Evolutionary conservation across 1,140 invertebrate species (phyloP).

Genomic region (Lucilia cuprina): DNA sequence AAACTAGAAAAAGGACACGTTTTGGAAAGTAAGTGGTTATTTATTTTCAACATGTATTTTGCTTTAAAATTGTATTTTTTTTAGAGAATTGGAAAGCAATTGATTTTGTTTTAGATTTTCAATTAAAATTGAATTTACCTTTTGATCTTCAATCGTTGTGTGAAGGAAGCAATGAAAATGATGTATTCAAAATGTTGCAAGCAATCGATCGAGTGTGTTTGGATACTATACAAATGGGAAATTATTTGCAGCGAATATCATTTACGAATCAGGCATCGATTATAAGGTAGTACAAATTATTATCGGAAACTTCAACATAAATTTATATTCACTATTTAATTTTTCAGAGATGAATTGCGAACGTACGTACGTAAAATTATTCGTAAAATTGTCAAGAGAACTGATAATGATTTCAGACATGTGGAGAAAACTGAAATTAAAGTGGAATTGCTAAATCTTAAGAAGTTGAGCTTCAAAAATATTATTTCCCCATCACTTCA

Average conservation of each 20-base stretch:
- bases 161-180: neutral
- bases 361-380: slow-evolving; percentile 26
- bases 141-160: slow-evolving; percentile 9
- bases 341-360: slow-evolving; percentile 32
- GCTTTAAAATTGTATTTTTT: neutral
- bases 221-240: neutral
- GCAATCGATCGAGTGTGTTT: slow-evolving; percentile 25
- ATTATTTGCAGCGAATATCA: slow-evolving; percentile 17
- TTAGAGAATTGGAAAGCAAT: slow-evolving; percentile 38
- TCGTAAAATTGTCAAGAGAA: neutral
- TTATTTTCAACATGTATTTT: neutral
- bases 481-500: slow-evolving; percentile 34
- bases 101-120: slow-evolving; percentile 36
- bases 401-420: neutral
- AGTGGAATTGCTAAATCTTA: slow-evolving; percentile 37
- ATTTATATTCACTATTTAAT: neutral
- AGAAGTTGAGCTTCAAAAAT: slow-evolving; percentile 32
- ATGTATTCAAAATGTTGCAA: slow-evolving; percentile 20
- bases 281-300: slow-evolving; percentile 29
- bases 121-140: slow-evolving; percentile 31
- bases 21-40: neutral
- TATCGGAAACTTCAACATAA: neutral
- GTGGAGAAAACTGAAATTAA: slow-evolving; percentile 30
- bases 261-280: slow-evolving; percentile 23
- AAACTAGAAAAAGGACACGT: neutral